Percentiles rank a stretch among this genome's conserved stretches.
These are phyloP conservation scores for Amphimedon queenslandica DNA, from an alignment of 37 sponge, comb jelly and placozoan species.

Conservation along the genomic window DNA sequence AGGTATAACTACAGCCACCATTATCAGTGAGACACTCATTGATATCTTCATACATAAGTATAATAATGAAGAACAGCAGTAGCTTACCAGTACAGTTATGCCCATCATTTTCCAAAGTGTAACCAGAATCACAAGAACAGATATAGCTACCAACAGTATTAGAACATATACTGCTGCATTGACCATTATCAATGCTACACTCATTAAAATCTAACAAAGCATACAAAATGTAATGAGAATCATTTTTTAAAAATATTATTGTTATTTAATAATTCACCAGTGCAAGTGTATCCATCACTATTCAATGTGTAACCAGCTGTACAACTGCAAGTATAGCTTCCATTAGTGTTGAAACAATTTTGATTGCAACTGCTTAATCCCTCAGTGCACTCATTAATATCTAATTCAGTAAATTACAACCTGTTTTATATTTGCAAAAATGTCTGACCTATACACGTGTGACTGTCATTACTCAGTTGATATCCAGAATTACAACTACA, in stretches of 20 bases:
- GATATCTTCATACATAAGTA: too few species aligned
- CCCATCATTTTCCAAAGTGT: constrained; percentile 6
- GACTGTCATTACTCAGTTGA: neutral
- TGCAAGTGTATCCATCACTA: constrained; percentile 41
- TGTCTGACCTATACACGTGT: constrained; percentile 28
- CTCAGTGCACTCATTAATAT: constrained; percentile 11
- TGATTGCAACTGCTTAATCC: neutral
- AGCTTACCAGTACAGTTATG: constrained; percentile 4
- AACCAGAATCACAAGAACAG: constrained; percentile 14
- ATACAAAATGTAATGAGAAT: neutral
- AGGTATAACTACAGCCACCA: too few species aligned
- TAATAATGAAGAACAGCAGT: too few species aligned
- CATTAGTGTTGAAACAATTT: neutral
- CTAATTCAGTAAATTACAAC: neutral
- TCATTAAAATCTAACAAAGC: constrained; percentile 43
- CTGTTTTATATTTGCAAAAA: too few species aligned
- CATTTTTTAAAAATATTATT: neutral
- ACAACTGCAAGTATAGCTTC: constrained; percentile 24
- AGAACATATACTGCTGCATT: constrained; percentile 33
- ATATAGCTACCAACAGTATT: constrained; percentile 54
- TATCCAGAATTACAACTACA: constrained; percentile 33
- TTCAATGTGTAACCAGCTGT: constrained; percentile 17
- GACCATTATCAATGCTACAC: constrained; percentile 32
- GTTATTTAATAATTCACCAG: constrained; percentile 11
- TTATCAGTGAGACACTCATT: too few species aligned